phyloP scores from a whole-genome alignment of 2,113 vertebrate species.

The Macrotis lagotis region DNA sequence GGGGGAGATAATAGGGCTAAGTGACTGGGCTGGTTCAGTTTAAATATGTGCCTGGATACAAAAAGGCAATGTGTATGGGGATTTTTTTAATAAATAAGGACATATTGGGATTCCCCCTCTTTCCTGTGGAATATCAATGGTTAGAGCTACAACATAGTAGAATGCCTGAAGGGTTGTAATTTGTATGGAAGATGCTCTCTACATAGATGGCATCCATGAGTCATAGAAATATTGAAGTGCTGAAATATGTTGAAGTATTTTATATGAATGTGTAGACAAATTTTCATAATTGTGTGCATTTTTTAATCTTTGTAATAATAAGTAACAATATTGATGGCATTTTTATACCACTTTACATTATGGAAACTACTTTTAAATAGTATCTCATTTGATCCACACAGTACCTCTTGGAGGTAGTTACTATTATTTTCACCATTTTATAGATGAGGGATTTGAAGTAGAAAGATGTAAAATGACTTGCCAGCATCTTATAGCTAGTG shows the following conservation, averaged over 20 bases:
- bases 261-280: neutral
- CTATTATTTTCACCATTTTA: neutral
- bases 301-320: neutral
- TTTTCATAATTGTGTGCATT: neutral
- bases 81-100: no score
- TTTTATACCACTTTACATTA: neutral
- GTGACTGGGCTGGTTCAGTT: no score
- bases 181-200: no score
- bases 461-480: neutral
- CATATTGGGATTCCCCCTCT: no score
- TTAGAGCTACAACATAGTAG: no score
- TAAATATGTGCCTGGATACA: no score
- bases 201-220: no score
- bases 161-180: no score
- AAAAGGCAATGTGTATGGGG: no score
- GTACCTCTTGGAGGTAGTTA: neutral
- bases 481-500: neutral
- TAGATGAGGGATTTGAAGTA: neutral
- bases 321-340: neutral
- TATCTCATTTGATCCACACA: neutral
- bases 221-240: neutral
- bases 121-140: no score
- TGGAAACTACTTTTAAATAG: neutral
- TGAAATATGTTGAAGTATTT: neutral
- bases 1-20: no score